Evolutionary conservation across 2,797 vertebrate species (phyloP).

Genomic region (Chloroceryle amazona): DNA sequence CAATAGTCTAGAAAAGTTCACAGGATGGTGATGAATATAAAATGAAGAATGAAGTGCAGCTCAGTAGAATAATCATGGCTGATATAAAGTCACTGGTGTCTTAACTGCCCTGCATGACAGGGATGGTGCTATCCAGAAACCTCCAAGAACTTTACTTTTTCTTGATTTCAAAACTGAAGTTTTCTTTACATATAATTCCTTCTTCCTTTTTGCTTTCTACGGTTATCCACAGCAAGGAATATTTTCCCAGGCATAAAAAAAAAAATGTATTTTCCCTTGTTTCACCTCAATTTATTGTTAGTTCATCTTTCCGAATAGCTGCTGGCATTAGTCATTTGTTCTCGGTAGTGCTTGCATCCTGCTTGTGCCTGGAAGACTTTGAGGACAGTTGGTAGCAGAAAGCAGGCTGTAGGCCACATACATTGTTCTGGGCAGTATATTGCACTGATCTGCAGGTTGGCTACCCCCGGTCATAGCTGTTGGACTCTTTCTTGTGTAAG

Average conservation of each 20-base stretch:
- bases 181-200: not conserved
- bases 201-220: not conserved
- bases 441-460: not conserved
- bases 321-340: constrained; percentile 27
- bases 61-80: not conserved
- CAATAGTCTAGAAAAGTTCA: not conserved
- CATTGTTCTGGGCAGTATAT: not conserved
- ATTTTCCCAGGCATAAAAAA: not conserved
- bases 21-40: not conserved
- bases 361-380: not conserved
- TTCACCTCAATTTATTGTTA: not conserved
- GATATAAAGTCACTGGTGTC: not conserved
- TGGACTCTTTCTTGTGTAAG: not conserved
- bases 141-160: not conserved
- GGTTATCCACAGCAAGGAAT: not conserved
- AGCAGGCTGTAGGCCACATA: not conserved
- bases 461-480: not conserved
- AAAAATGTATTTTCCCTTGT: not conserved
- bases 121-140: not conserved
- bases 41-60: not conserved
- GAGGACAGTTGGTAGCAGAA: constrained; percentile 14
- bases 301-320: constrained; percentile 15
- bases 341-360: not conserved
- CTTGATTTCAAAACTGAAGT: not conserved
- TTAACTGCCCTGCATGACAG: not conserved